Base-by-base conservation (phyloP, 2,888 invertebrate species). In the Amorpha juglandis region DNA sequence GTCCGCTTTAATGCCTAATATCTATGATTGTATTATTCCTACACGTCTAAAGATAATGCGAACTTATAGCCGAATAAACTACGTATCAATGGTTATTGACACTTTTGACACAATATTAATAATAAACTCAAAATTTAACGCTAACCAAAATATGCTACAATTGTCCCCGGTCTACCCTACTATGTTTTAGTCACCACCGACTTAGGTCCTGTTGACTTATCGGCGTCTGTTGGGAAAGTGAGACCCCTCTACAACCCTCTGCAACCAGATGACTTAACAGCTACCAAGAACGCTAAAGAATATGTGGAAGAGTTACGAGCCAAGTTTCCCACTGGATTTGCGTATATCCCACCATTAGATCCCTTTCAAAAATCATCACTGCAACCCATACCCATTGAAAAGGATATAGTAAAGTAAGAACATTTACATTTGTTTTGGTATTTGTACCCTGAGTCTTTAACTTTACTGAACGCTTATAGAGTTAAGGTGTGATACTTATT, bases 321-420 rank as follows among this genome's bases (percentile, higher is more conserved):
- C 3, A 35, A 38, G n/a, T 55, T 55, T 55, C 9, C 11, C n/a
- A 38, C 55, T 16, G 55, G 55, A 8, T 11, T 9, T 38, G 55
- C n/a, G 12, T n/a, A 53, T 53, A 33, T 53, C 9, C 53, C 53
- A 33, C 53, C 53, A 33, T 33, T 53, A 7, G 53, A 53, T 53
- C 53, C 53, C 53, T 33, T 33, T 14, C 12, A 53, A 9, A 53
- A 33, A n/a, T 14, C 33, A 33, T 53, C 14, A 8, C 14, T 33
- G 33, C 33, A 48, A n/a, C 53, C 53, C 14, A 53, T 53, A 8
- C n/a, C 11, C n/a, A 8, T 53, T n/a, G 2, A 33, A 33, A 12
- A 53, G 1, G 53, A 33, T n/a, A 3, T 33, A 8, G 53, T 53
- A 33, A 33, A n/a, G 53, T 53, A 53, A 53, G 53, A 48, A 48